Conservation (phyloP, 2,797 vertebrate genomes). For the Phalloptychus januarius region DNA sequence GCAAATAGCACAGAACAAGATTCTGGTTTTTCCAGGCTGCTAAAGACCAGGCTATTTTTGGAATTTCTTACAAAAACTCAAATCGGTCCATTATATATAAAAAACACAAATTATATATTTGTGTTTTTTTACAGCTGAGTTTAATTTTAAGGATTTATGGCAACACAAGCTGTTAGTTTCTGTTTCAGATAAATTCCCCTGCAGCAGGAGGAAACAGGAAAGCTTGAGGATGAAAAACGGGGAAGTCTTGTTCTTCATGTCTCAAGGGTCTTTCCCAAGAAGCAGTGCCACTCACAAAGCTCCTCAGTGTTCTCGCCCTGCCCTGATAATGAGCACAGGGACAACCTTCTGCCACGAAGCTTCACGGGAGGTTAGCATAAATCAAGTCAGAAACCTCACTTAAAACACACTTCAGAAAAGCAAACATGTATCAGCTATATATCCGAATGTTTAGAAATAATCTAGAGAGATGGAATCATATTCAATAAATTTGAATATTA, state of each 20-base stretch:
- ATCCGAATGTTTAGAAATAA: background rate
- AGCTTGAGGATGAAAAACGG: constrained; percentile 42
- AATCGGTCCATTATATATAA: background rate
- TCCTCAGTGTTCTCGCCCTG: constrained; percentile 47
- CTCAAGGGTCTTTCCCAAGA: constrained; percentile 72
- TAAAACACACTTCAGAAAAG: constrained; percentile 38
- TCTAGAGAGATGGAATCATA: background rate
- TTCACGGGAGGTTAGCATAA: constrained; percentile 42
- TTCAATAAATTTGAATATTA: background rate
- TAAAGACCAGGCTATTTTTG: background rate
- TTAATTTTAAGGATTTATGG: background rate
- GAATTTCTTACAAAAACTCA: background rate
- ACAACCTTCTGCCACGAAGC: constrained; percentile 48
- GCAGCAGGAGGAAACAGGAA: constrained; percentile 34
- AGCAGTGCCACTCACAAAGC: constrained; percentile 53
- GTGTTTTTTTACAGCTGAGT: background rate
- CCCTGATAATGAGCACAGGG: constrained; percentile 28
- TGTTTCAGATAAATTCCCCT: constrained; percentile 20
- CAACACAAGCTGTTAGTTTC: constrained; percentile 13
- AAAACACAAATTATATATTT: background rate
- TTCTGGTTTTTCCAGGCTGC: no score
- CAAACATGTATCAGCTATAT: constrained; percentile 24
- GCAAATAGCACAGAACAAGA: no score
- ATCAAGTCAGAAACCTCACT: constrained; percentile 43
- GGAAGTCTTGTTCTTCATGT: constrained; percentile 73